Evolutionary conservation across 2,797 vertebrate genomes (phyloP).

Genomic region (Sebastes iracundus): DNA sequence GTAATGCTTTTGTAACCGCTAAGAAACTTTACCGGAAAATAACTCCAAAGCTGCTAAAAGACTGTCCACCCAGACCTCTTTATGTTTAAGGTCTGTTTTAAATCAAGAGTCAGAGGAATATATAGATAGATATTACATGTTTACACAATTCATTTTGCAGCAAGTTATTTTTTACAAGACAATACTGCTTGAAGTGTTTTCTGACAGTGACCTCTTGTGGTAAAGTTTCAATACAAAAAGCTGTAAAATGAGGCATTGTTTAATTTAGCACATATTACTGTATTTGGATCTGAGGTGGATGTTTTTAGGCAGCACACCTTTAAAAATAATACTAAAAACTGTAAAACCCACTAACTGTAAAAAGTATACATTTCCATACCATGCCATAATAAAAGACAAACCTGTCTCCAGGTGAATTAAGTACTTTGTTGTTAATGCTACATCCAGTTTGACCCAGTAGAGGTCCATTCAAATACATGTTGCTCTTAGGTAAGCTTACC

Average conservation of each 20-base stretch:
- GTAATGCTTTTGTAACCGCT: slow-evolving; percentile 32
- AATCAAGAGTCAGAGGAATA: slow-evolving; percentile 25
- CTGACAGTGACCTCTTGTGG: slow-evolving; percentile 73
- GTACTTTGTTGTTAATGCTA: slow-evolving; percentile 20
- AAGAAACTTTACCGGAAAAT: slow-evolving; percentile 38
- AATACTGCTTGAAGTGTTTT: slow-evolving; percentile 1
- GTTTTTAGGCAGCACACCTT: slow-evolving; percentile 9
- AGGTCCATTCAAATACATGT: slow-evolving; percentile 13
- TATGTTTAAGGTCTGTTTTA: slow-evolving; percentile 10
- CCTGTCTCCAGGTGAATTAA: slow-evolving; percentile 67
- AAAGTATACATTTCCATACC: slow-evolving; percentile 9
- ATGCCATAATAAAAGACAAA: slow-evolving; percentile 65
- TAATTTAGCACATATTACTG: slow-evolving; percentile 44
- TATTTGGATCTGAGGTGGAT: slow-evolving; percentile 30
- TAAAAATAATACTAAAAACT: background rate
- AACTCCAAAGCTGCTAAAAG: slow-evolving; percentile 51
- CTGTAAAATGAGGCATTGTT: slow-evolving; percentile 44
- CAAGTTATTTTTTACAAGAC: background rate
- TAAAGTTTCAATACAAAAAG: slow-evolving; percentile 43
- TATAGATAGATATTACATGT: slow-evolving; percentile 31
- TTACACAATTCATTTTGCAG: slow-evolving; percentile 34
- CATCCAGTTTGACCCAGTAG: background rate
- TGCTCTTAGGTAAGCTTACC: background rate
- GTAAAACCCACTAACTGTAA: background rate
- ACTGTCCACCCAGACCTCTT: slow-evolving; percentile 16